A percentile compares a stretch with the other conserved stretches of the same genome.
Conservation (phyloP, 2,888 invertebrate genomes). For the Tigriopus californicus region DNA sequence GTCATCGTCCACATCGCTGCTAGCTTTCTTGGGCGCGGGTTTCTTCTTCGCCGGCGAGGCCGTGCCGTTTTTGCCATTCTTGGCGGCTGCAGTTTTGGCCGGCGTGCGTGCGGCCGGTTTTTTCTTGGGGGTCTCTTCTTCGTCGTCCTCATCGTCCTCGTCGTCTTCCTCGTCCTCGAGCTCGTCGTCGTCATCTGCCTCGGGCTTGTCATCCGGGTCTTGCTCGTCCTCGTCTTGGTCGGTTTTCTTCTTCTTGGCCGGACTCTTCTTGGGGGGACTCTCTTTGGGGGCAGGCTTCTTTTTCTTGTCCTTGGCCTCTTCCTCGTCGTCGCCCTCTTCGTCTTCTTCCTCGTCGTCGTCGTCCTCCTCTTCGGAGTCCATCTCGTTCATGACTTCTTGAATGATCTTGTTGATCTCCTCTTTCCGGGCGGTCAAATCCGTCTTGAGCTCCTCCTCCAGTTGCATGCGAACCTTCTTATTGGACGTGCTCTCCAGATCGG, state of each 20-base stretch:
- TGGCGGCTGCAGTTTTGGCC: not conserved
- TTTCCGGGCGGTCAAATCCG: constrained; percentile 53
- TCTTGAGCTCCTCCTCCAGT: constrained; percentile 56
- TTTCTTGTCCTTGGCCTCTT: constrained; percentile 7
- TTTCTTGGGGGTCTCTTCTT: not conserved
- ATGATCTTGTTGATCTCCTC: constrained; percentile 71
- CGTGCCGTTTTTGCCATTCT: not conserved
- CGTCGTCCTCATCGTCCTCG: not conserved
- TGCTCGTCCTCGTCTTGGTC: constrained; percentile 4
- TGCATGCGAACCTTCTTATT: constrained; percentile 67
- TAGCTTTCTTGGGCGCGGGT: not conserved
- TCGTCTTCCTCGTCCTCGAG: constrained; percentile 5
- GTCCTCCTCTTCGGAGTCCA: constrained; percentile 24
- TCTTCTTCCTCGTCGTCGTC: constrained; percentile 28
- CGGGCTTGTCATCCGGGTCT: constrained; percentile 16
- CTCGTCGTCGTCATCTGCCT: too few species aligned
- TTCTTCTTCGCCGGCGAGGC: not conserved
- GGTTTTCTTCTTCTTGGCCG: too few species aligned
- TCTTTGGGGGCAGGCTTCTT: constrained; percentile 1
- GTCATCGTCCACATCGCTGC: not conserved
- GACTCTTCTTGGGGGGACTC: too few species aligned
- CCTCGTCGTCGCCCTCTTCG: constrained; percentile 24
- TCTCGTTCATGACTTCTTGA: constrained; percentile 47
- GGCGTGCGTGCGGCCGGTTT: too few species aligned
- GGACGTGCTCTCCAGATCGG: constrained; percentile 61